Evolutionary conservation across 2,888 invertebrate genomes (phyloP), one percentile per base, ranked within the genome.

Genomic region (Odontomyia ornata): DNA sequence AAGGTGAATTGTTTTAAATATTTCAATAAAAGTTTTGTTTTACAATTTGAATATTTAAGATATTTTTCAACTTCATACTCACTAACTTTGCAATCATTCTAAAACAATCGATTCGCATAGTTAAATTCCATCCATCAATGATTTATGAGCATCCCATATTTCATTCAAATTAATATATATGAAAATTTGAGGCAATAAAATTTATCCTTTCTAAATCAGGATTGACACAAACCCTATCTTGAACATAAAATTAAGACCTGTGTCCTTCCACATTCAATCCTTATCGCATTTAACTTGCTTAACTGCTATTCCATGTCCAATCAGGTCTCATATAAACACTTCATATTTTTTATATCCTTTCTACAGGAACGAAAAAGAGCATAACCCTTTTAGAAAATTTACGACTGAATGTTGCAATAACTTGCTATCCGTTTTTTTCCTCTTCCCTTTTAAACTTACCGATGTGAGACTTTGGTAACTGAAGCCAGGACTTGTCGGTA

Each of bases 241-340:
- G 2, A 52, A 4, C 52, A 69, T 69, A 47, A 69, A 69, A 69
- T 69, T 69, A 69, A 69, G 69, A 69, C 46, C 43, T 25, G 23
- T 23, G 23, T 47, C 65, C 69, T 47, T 46, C 13, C 46, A 69
- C 46, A 23, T 11, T 47, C 69, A 69, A 69, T 47, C 69, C 46
- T 46, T 46, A 21, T 28, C 7, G 25, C 69, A 69, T 69, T 69
- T 69, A 47, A 47, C 69, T 69, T 69, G 46, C 47, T 69, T 69
- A 69, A 69, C 69, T 47, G 69, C 69, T 27, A 69, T 43, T 69
- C 47, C 69, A 30, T 69, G 69, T 69, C 47, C 69, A 69, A 69
- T 47, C 69, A 47, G 7, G 43, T 13, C 67, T 43, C 46, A 69
- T 69, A 69, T 69, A 69, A 69, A 69, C 69, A 69, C 69, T 69